Base-by-base conservation (phyloP, 2,113 vertebrate species). In the Sinosuthora webbiana region DNA sequence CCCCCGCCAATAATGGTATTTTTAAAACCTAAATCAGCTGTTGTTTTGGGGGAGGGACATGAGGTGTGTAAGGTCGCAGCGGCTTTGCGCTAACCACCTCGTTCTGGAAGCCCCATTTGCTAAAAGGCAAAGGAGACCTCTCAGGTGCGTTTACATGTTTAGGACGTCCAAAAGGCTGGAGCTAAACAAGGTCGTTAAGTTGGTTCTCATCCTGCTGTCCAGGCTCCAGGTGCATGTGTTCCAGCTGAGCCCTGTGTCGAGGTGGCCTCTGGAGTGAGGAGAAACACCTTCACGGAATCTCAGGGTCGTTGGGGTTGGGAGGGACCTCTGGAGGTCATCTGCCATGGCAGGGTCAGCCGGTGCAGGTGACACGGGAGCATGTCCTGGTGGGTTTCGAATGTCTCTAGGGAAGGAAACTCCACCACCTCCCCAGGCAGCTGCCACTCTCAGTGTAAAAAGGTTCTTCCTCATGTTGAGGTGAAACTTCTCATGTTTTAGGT, bases 141-240 rank as follows among this genome's bases (percentile, higher is more conserved):
- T 5, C 11, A 2, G 27, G 30, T 31, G 53, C 4, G 1, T 33
- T 25, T 3, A 5, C 2, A 0, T 10, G 27, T n/a, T 56, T 9
- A 19, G 19, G 19, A 8, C 4, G 1, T 17, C 44, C 15, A 12
- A 49, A 77, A 49, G 10, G 6, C 33, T 25, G 55, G 23, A 67
- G 23, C 25, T 50, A 56, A n/a, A n/a, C 42, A 7, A 65, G 15
- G 17, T 25, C 15, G 1, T 16, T 25, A 9, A 63, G 15, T 1
- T 37, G 19, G 1, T 57, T 57, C 28, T 57, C 41, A 47, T 6
- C 20, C 39, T 20, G 25, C 70, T 39, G 4, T 21, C 77, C 35
- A 33, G 24, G 45, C 30, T 63, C 7, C 59, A 11, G 14, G 24
- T 33, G 23, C 27, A 2, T 1, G 2, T 13, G 39, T 33, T 86